Base-by-base conservation (phyloP, 2,113 vertebrate species). In the Myrmophylax atrothorax region DNA sequence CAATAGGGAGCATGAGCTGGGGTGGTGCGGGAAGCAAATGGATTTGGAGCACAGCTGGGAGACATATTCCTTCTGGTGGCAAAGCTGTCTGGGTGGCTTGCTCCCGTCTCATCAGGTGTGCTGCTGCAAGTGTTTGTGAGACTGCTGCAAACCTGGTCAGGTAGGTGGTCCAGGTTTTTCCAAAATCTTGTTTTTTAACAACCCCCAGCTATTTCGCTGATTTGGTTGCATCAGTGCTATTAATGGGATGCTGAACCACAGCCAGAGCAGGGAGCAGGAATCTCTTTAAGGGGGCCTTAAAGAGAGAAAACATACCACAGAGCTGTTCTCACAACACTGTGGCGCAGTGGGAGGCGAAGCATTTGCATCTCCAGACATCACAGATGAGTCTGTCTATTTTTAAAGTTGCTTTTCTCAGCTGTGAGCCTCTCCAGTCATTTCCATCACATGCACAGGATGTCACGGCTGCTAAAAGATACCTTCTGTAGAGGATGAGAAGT, bases 331-430 rank as follows among this genome's bases (percentile, higher is more conserved):
- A 31, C 28, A 74, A 12, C 5, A 15, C 50, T 2, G 1, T 3
- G 29, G 69, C 24, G 6, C 84, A 82, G 93, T 0, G 0, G 89
- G 81, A 81, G 73, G 56, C 2, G 7, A 75, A 84, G 92, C 22
- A 78, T 81, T 63, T 87, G 38, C 64, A 74, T 84, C 92, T 87
- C 74, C 84, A 96, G 93, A 91, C 95, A 87, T 25, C 74, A 55
- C 74, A 78, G 77, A 91, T 38, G 56, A 96, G 69, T 53, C 55
- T 50, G 60, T 13, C 92, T 96, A 87, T 95, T 94, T 95, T 89
- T 89, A 47, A 84, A 93, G 52, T 17, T 56, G 92, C 74, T 84
- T 94, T 89, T 84, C 74, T 84, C 77, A 91, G 92, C 77, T 87
- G 64, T n/a, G 76, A 95, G 78, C 17, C 42, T 84, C 68, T 67